Evolutionary conservation across 2,888 invertebrate genomes (phyloP), one percentile per base, ranked within the genome.

Genomic region (Bimastos eiseni): DNA sequence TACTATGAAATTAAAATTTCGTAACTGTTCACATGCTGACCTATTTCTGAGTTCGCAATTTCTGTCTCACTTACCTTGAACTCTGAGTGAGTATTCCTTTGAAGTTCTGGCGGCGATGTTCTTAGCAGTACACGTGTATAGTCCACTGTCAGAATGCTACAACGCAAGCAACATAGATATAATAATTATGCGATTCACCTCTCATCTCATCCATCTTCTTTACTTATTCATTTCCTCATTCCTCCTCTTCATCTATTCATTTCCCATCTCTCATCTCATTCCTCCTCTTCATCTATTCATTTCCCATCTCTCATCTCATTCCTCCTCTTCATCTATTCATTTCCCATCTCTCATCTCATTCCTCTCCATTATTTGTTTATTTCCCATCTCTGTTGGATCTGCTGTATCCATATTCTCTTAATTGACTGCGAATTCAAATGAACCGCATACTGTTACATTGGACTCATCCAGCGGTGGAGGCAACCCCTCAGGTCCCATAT

Each of bases 51-150:
- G 34, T 37, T 36, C 21, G n/a, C n/a, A n/a, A n/a, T n/a, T 37
- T 86, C 30, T 83, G 15, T 84, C 21, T 36, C 8, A 34, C 86
- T 34, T 36, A 95, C 95, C 94, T 93, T 94, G 94, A 70, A 95
- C 94, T 91, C 94, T 93, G n/a, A 95, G 92, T 17, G 93, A 92
- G 88, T 93, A 92, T 89, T 94, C 93, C 88, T 93, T 93, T 30
- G 94, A 93, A 83, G 94, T 94, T 88, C 93, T 92, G 8, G 95
- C 95, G 13, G 94, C 95, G 86, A 93, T 92, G 91, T 95, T 95
- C 44, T 92, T 92, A 13, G 95, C 95, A 86, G 93, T 93, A 92
- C 95, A 95, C 13, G 93, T 92, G 91, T 95, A 95, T 41, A 93
- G 93, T 0, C 95, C 95, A 13, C 93, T 93, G 91, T 95, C 94